phyloP scores from a whole-genome alignment of 2,113 vertebrate genomes.

The Pteropus alecto region DNA sequence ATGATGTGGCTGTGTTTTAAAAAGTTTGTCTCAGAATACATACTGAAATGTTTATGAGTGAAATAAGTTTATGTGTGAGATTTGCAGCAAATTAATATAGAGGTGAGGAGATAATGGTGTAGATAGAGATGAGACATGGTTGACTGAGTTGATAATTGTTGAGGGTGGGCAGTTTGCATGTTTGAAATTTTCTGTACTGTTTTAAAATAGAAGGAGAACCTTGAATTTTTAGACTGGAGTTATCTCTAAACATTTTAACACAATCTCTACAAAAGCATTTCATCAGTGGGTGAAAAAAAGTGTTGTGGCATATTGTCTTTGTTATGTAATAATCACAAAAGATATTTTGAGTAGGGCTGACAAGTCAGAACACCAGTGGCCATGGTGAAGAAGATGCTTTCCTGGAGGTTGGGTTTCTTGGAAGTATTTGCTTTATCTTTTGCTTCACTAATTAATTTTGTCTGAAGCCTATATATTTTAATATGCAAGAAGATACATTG shows the following conservation, averaged over 20 bases:
- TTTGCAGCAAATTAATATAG: conserved; percentile 13
- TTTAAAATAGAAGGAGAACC: conserved; percentile 1
- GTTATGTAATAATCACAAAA: not conserved
- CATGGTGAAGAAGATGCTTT: not conserved
- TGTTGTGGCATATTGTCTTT: not conserved
- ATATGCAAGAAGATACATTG: not conserved
- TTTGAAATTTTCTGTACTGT: not conserved
- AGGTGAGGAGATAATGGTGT: not conserved
- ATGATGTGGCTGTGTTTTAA: not conserved
- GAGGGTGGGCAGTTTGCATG: not conserved
- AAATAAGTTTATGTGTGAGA: conserved; percentile 13
- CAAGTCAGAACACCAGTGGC: not conserved
- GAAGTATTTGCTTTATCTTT: not conserved
- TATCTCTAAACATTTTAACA: not conserved
- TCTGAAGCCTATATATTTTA: not conserved
- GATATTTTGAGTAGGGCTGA: not conserved
- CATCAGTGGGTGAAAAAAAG: not conserved
- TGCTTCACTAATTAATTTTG: not conserved
- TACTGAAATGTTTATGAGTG: not conserved
- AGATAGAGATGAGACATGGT: not conserved
- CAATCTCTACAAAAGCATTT: not conserved
- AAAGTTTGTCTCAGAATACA: not conserved
- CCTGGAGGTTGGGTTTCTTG: not conserved
- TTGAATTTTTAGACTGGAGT: not conserved
- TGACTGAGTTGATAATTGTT: conserved; percentile 16